Percentiles rank a stretch among this genome's conserved stretches.
Conservation (phyloP, 2,888 invertebrate species). For the Andrena bucephala region DNA sequence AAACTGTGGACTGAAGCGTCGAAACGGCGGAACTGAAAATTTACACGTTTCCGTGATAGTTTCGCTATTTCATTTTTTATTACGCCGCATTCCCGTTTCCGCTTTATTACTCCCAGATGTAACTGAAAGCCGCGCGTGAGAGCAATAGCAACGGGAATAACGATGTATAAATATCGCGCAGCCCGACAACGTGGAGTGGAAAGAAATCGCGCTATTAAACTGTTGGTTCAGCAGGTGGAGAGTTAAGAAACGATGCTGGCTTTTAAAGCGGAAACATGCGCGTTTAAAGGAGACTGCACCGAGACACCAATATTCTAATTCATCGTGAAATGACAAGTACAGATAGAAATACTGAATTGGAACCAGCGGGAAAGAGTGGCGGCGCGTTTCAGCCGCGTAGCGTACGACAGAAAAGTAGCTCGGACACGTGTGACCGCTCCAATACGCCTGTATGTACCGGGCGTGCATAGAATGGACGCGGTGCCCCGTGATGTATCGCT, state of each 20-base stretch:
- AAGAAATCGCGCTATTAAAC: constrained; percentile 46
- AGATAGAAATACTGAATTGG: not conserved
- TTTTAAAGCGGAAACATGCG: no score
- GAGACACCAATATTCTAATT: no score
- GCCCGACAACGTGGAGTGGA: constrained; percentile 24
- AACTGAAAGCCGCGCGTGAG: constrained; percentile 47
- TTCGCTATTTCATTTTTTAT: constrained; percentile 52
- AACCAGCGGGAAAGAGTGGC: constrained; percentile 11
- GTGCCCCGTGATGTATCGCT: constrained; percentile 68
- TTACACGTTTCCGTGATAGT: constrained; percentile 28
- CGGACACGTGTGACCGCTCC: constrained; percentile 34
- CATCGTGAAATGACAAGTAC: not conserved
- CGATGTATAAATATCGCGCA: constrained; percentile 47
- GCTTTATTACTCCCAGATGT: constrained; percentile 58
- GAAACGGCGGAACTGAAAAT: constrained; percentile 41
- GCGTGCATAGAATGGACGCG: constrained; percentile 51
- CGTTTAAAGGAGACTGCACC: no score
- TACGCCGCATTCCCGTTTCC: constrained; percentile 17
- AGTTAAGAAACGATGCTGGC: constrained; percentile 20
- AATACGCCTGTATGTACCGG: constrained; percentile 7
- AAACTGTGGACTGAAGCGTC: not conserved
- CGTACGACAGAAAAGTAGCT: constrained; percentile 45
- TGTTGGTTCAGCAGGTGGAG: constrained; percentile 19
- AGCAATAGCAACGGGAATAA: constrained; percentile 37
- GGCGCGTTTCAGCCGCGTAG: constrained; percentile 49